Evolutionary conservation across 1,140 invertebrate species (phyloP).

Genomic region (Acarapis woodi): DNA sequence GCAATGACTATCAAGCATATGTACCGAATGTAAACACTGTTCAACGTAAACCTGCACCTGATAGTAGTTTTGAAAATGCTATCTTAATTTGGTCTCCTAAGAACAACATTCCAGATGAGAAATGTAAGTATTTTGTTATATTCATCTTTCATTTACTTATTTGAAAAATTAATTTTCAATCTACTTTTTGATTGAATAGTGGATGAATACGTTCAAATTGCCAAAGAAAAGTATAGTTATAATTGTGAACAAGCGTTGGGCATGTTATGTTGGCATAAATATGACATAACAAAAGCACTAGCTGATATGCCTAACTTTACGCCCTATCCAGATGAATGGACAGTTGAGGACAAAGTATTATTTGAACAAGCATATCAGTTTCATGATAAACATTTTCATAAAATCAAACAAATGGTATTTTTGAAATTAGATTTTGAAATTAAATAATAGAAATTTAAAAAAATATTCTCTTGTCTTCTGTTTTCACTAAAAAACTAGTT

Average conservation of each 20-base stretch:
- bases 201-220: slow-evolving; percentile 71
- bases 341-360: slow-evolving; percentile 82
- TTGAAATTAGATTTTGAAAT: neutral
- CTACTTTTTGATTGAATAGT: slow-evolving; percentile 26
- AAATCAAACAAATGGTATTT: slow-evolving; percentile 81
- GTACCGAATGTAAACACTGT: slow-evolving; percentile 33
- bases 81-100: slow-evolving; percentile 82
- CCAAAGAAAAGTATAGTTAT: slow-evolving; percentile 94
- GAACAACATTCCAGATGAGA: slow-evolving; percentile 46
- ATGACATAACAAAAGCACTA: slow-evolving; percentile 67
- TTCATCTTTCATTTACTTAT: slow-evolving; percentile 6
- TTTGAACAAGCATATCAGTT: slow-evolving; percentile 96
- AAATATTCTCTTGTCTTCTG: slow-evolving; percentile 10
- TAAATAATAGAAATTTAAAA: neutral
- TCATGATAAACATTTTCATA: slow-evolving; percentile 88
- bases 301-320: slow-evolving; percentile 84
- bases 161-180: neutral
- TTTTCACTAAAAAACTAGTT: slow-evolving; percentile 38
- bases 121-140: slow-evolving; percentile 32
- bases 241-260: slow-evolving; percentile 87
- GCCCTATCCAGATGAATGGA: slow-evolving; percentile 92
- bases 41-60: slow-evolving; percentile 14
- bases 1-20: slow-evolving; percentile 66
- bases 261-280: slow-evolving; percentile 94
- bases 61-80: slow-evolving; percentile 39